These are phyloP conservation scores for Girardinus metallicus DNA, from an alignment of 2,797 vertebrate species.

Conservation along the genomic window DNA sequence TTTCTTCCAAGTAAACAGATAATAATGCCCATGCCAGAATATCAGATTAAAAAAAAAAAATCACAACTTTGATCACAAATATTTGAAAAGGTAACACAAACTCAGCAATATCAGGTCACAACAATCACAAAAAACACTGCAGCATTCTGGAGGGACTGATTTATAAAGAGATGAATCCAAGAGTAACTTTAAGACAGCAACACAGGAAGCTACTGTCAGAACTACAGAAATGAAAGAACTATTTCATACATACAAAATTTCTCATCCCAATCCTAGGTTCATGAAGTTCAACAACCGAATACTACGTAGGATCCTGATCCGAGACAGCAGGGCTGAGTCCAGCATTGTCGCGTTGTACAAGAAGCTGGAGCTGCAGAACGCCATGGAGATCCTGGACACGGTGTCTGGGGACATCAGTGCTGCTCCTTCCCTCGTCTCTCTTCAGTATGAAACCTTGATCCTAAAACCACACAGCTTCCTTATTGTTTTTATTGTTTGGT, in stretches of 20 bases:
- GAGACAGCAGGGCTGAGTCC: slow-evolving; percentile 90
- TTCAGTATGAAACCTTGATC: slow-evolving; percentile 81
- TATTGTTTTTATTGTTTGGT: not conserved
- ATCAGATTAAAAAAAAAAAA: too few species aligned
- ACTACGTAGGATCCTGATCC: slow-evolving; percentile 90
- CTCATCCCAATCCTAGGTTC: slow-evolving; percentile 82
- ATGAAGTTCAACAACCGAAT: slow-evolving; percentile 93
- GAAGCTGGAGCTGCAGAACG: slow-evolving; percentile 95
- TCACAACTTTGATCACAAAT: too few species aligned
- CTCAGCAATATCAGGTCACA: too few species aligned
- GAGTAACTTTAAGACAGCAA: too few species aligned
- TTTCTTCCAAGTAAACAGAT: too few species aligned
- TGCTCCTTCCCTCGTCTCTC: slow-evolving; percentile 84
- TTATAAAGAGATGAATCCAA: too few species aligned
- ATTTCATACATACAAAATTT: not conserved
- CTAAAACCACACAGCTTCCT: not conserved
- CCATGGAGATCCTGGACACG: slow-evolving; percentile 93
- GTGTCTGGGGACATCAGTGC: slow-evolving; percentile 87
- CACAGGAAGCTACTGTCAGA: too few species aligned
- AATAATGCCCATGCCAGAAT: too few species aligned
- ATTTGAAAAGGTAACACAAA: too few species aligned
- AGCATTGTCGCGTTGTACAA: slow-evolving; percentile 97
- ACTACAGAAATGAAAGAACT: too few species aligned
- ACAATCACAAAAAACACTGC: too few species aligned
- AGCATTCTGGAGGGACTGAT: too few species aligned